Evolutionary conservation across 2,113 vertebrate genomes (phyloP).

Genomic region (Brienomyrus brachyistius): DNA sequence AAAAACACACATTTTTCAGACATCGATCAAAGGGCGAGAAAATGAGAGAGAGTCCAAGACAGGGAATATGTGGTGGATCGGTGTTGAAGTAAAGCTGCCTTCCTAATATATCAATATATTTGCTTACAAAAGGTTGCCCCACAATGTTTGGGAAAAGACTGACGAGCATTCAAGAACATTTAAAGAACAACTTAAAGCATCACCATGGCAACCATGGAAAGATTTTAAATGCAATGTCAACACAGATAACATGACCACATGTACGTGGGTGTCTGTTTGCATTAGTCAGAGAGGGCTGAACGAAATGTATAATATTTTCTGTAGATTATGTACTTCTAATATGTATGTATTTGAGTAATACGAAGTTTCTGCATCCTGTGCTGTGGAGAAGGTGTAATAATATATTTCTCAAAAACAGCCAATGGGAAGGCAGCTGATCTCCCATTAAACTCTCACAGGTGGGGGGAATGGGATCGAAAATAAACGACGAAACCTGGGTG

Average conservation of each 20-base stretch:
- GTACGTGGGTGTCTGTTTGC: conserved; percentile 8
- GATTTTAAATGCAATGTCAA: conserved; percentile 30
- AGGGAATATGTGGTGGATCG: background rate
- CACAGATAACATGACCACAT: conserved; percentile 24
- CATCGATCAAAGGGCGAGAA: background rate
- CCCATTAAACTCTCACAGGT: background rate
- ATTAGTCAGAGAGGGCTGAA: background rate
- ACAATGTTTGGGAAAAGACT: conserved; percentile 26
- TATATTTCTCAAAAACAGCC: background rate
- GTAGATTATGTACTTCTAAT: background rate
- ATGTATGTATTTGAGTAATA: background rate
- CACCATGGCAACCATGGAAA: conserved; percentile 51
- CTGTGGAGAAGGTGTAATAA: background rate
- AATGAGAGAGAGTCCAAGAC: background rate
- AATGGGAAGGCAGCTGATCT: background rate
- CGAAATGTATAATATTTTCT: background rate
- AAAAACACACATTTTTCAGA: background rate
- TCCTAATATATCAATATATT: background rate
- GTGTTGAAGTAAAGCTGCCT: background rate
- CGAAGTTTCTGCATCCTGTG: background rate
- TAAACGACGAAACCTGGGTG: background rate
- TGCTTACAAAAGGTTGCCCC: conserved; percentile 5
- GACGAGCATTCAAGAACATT: conserved; percentile 30
- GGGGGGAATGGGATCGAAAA: background rate
- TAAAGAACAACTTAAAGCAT: conserved; percentile 32